Percentiles rank a stretch among this genome's conserved stretches.
Conservation (phyloP, 2,113 vertebrate species). For the Otis tarda region DNA sequence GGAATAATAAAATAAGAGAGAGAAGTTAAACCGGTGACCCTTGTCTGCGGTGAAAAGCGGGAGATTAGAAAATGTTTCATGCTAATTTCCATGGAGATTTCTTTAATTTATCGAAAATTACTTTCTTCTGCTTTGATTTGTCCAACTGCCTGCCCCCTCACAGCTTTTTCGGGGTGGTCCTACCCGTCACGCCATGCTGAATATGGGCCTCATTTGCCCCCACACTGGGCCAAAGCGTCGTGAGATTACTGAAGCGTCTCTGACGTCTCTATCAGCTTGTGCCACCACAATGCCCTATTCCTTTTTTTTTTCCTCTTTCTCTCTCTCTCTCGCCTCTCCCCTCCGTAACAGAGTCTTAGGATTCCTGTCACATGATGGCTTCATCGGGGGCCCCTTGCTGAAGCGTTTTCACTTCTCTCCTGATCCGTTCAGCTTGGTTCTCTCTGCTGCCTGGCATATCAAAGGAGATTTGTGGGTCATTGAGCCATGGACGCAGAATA, state of each 20-base stretch:
- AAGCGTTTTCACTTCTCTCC: constrained; percentile 68
- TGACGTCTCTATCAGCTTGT: constrained; percentile 93
- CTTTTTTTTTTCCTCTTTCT: constrained; percentile 20
- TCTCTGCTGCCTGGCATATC: constrained; percentile 92
- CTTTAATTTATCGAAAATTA: constrained; percentile 97
- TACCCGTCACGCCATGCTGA: constrained; percentile 85
- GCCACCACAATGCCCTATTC: constrained; percentile 79
- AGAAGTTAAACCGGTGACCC: constrained; percentile 93
- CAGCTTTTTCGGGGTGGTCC: constrained; percentile 89
- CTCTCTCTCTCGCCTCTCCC: constrained; percentile 52
- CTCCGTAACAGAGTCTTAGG: constrained; percentile 71
- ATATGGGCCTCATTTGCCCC: constrained; percentile 81
- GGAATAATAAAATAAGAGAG: constrained; percentile 84
- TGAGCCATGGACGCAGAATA: constrained; percentile 88
- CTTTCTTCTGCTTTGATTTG: constrained; percentile 92
- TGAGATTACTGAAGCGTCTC: constrained; percentile 90
- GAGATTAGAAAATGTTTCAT: constrained; percentile 99
- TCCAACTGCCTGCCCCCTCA: constrained; percentile 80
- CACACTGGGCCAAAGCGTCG: constrained; percentile 86
- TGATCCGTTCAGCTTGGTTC: constrained; percentile 86
- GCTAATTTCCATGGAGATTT: constrained; percentile 99
- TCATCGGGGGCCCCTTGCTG: constrained; percentile 80
- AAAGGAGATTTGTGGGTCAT: constrained; percentile 97
- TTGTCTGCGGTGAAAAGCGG: constrained; percentile 91
- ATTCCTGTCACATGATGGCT: constrained; percentile 96